These are phyloP conservation scores for Ephestia elutella DNA, from an alignment of 1,140 invertebrate genomes.

Conservation along the genomic window DNA sequence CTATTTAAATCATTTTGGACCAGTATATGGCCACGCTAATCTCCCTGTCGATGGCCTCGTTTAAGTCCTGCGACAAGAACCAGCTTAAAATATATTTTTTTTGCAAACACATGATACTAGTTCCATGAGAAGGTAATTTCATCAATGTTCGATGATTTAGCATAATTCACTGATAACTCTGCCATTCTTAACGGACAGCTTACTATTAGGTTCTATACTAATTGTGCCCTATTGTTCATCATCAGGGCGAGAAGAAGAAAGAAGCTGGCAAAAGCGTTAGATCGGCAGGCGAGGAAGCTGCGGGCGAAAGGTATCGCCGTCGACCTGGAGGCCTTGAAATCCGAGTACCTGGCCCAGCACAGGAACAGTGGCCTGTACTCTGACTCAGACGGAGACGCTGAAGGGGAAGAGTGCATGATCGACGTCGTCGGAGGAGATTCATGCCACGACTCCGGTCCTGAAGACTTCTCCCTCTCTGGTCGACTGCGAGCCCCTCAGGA, in stretches of 20 bases:
- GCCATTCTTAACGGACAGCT: background rate
- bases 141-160: too few species aligned
- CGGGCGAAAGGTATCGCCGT: slow-evolving; percentile 92
- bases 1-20: too few species aligned
- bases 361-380: slow-evolving; percentile 78
- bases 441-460: slow-evolving; percentile 76
- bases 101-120: too few species aligned
- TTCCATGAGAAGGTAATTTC: too few species aligned
- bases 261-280: slow-evolving; percentile 94
- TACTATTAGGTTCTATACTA: slow-evolving; percentile 65
- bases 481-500: slow-evolving; percentile 58
- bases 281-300: slow-evolving; percentile 92
- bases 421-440: slow-evolving; percentile 83
- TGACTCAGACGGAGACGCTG: slow-evolving; percentile 82
- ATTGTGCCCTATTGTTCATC: slow-evolving; percentile 62
- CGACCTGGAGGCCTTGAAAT: slow-evolving; percentile 88
- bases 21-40: too few species aligned
- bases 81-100: too few species aligned
- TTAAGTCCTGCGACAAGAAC: too few species aligned
- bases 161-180: background rate
- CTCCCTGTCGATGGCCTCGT: too few species aligned
- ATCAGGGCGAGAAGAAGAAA: slow-evolving; percentile 88
- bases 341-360: slow-evolving; percentile 84
- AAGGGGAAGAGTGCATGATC: slow-evolving; percentile 81
- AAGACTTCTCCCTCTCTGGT: slow-evolving; percentile 71